Base-by-base conservation (phyloP, 2,113 vertebrate species). In the Argyrosomus japonicus region DNA sequence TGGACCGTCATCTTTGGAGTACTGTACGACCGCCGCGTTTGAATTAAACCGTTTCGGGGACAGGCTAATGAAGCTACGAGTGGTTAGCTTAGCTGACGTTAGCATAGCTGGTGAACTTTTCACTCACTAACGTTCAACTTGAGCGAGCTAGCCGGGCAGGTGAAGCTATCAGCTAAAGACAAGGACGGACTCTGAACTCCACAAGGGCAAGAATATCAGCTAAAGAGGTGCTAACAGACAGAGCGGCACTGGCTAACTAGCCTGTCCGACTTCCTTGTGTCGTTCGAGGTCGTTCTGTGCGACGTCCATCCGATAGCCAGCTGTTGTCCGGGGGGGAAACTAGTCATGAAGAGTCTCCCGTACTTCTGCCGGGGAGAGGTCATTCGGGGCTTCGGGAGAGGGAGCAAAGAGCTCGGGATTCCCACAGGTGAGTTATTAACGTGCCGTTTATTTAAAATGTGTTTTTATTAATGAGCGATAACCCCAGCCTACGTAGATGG, bases 351-450 rank as follows among this genome's bases (percentile, higher is more conserved):
- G 93, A 93, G 97, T 85, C 95, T 97, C 92, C 98, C 97, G 0
- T 97, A 95, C 77, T 98, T 97, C 93, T 98, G 97, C 83, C 95
- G 96, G 15, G 97, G 98, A 25, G 92, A 95, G 79, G 98, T 99
- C 67, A 93, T 98, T 75, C 94, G 94, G 60, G 98, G 98, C 43
- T 99, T 99, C 88, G 97, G 97, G 51, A 94, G 97, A 45, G 98
- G 98, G 73, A 99, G 97, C 90, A 98, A 96, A 87, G 96, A 98
- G 84, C 94, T 98, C 15, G 97, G 98, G 17, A 97, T 98, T 77
- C 98, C 97, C 5, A n/a, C n/a, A 25, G 98, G 98, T 99, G 89
- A 96, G 94, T 7, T 8, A 1, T n/a, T 58, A 1, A 3, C 3
- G 2, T 14, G 19, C 0, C 23, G 13, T 67, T 21, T 9, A 7